Evolutionary conservation across 2,888 invertebrate species (phyloP).

Genomic region (Mycalesis mineus): DNA sequence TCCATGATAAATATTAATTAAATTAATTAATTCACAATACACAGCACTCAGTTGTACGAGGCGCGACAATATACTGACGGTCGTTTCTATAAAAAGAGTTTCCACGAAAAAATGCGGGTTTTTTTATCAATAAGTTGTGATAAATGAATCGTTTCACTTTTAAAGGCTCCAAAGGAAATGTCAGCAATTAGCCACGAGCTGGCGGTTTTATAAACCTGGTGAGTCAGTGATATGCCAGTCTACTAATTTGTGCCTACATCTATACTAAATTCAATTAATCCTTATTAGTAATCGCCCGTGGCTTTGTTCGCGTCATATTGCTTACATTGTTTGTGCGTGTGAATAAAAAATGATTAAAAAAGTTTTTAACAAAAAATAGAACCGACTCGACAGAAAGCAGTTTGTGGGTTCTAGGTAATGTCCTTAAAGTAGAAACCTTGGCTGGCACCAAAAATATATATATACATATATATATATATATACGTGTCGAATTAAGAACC

Average conservation of each 20-base stretch:
- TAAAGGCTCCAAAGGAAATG: conserved; percentile 29
- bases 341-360: too few species aligned
- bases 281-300: too few species aligned
- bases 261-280: neutral
- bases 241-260: neutral
- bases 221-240: conserved; percentile 18
- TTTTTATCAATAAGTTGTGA: conserved; percentile 29
- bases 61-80: conserved; percentile 5
- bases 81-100: conserved; percentile 2
- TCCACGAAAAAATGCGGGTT: conserved; percentile 34
- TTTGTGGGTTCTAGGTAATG: too few species aligned
- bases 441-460: too few species aligned
- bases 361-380: too few species aligned
- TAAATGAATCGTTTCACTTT: conserved; percentile 33
- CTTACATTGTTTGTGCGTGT: too few species aligned
- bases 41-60: neutral
- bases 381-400: too few species aligned
- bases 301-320: too few species aligned
- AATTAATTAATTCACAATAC: conserved; percentile 4
- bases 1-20: conserved; percentile 11
- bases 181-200: conserved; percentile 14
- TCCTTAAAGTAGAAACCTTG: too few species aligned
- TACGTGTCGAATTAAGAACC: too few species aligned
- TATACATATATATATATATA: too few species aligned
- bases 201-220: conserved; percentile 28